A percentile compares a stretch with the other conserved stretches of the same genome.
Conservation (phyloP, 1,140 invertebrate species). For the Cotesia chilonis region DNA sequence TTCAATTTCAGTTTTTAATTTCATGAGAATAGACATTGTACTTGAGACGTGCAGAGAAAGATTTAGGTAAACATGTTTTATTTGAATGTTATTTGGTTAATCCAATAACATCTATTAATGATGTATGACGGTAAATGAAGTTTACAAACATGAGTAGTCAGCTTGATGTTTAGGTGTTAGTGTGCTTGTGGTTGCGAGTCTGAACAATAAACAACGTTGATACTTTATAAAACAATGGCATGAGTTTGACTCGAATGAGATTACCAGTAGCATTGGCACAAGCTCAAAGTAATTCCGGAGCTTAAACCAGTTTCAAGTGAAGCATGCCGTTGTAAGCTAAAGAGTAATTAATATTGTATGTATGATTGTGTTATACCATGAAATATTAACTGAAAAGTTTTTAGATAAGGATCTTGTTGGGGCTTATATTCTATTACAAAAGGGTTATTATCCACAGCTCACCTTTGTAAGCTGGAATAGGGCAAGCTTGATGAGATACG, state of each 20-base stretch:
- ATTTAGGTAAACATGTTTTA: no score
- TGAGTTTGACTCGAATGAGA: neutral
- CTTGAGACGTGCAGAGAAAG: no score
- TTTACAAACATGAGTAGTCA: no score
- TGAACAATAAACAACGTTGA: constrained; percentile 2
- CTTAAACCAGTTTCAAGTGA: neutral
- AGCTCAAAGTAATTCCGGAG: neutral
- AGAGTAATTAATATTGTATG: neutral
- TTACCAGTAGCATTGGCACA: constrained; percentile 10
- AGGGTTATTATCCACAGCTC: constrained; percentile 27
- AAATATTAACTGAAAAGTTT: constrained; percentile 2
- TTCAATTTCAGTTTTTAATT: no score
- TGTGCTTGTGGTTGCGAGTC: neutral
- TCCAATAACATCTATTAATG: no score
- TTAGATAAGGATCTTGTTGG: neutral
- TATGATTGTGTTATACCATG: neutral
- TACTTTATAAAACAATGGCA: constrained; percentile 7
- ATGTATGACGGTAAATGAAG: no score
- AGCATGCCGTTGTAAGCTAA: neutral
- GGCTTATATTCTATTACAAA: no score
- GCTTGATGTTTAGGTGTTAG: neutral
- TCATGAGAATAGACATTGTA: no score
- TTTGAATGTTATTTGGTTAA: no score
- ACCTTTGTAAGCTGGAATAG: constrained; percentile 64
- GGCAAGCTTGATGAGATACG: constrained; percentile 57